Evolutionary conservation across 2,113 vertebrate genomes (phyloP).

Genomic region (Otus sunia): DNA sequence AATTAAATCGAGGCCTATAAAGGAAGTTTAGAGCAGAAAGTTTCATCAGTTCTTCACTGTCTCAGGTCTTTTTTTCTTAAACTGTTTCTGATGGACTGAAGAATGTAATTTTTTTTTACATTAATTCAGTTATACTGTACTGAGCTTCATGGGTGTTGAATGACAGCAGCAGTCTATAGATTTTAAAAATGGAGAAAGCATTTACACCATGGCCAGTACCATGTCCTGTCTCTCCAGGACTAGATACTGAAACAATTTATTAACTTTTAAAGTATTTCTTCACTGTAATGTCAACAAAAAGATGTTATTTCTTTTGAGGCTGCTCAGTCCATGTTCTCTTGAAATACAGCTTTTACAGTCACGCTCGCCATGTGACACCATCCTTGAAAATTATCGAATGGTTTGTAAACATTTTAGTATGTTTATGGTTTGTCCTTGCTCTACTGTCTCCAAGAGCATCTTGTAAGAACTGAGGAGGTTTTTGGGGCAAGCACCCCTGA

Average conservation of each 20-base stretch:
- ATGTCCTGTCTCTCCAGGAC: neutral
- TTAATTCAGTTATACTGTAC: neutral
- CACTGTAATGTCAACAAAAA: neutral
- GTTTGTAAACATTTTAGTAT: neutral
- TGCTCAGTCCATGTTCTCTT: neutral
- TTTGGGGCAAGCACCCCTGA: neutral
- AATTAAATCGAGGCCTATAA: neutral
- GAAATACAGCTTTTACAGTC: neutral
- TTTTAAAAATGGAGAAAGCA: neutral
- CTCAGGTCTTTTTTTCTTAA: neutral
- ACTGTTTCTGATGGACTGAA: neutral
- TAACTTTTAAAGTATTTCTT: neutral
- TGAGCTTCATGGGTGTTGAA: neutral
- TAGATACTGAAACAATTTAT: neutral
- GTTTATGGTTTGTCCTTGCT: neutral
- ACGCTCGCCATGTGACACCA: neutral
- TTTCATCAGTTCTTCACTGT: neutral
- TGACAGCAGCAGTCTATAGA: neutral
- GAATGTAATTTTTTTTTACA: neutral
- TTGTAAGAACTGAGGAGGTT: neutral
- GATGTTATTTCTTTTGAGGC: neutral
- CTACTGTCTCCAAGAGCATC: rapidly evolving
- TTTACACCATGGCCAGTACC: neutral
- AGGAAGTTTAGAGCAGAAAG: neutral
- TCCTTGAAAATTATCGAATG: neutral